Evolutionary conservation across 2,113 vertebrate genomes (phyloP), one percentile per base, ranked within the genome.

Genomic region (Callopanchax toddi): DNA sequence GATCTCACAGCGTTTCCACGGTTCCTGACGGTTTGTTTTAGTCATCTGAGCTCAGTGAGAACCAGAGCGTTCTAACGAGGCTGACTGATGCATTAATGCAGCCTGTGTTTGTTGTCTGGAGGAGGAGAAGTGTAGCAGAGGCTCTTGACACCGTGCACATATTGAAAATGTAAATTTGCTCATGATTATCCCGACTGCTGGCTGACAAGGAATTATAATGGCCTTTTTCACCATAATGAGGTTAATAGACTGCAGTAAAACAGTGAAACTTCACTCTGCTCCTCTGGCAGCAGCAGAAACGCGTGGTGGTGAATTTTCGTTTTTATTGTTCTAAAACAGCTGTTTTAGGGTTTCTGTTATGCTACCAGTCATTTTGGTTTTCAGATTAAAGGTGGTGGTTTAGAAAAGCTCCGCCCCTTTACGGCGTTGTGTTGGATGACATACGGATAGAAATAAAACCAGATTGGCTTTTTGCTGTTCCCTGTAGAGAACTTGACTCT

Each of bases 81-180:
- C 18, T 45, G 18, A 60, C 23, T 53, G 58, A 59, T 51, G 54
- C 48, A 68, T 71, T 66, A 53, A 51, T 26, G 42, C 3, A 7
- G 23, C 36, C 1, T 3, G 40, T 53, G 40, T 22, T 53, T 44
- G 32, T 53, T 78, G 72, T 79, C 71, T 66, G 37, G 36, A 11
- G 78, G 32, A 7, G 29, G 32, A 45, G 37, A 76, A 51, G 40
- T 26, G 56, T 42, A 59, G 56, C 53, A 64, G 72, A 69, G 64
- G 70, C 13, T 12, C 54, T 65, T 64, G 66, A 75, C 63, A 65
- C 34, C 26, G 48, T 11, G 50, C 39, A 50, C 25, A 64, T 61
- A 70, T 77, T 75, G 57, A 69, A 81, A 79, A 76, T 79, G 57
- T 63, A 79, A 79, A 72, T 70, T 39, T 60, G 62, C 5, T 16